Base-by-base conservation (phyloP, 2,113 vertebrate genomes). In the Dromaius novaehollandiae region DNA sequence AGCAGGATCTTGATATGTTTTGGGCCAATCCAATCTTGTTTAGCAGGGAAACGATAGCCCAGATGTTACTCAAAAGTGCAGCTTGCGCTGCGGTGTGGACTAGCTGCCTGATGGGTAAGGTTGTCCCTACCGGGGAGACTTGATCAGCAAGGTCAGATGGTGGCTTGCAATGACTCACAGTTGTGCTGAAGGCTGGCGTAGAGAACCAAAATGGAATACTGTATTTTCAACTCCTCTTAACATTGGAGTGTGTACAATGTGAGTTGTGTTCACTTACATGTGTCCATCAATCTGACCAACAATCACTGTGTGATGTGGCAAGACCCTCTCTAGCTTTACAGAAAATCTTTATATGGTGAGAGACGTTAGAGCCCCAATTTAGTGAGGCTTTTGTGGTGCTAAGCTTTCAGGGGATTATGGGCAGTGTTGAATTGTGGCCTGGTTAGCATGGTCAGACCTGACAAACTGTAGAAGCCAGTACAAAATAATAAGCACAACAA, bases 91-190 rank as follows among this genome's bases (percentile, higher is more conserved):
- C 64, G 69, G 18, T 30, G 28, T 44, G 14, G 53, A 11, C 60
- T 83, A 85, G 5, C n/a, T 85, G 48, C 6, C 88, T 91, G 46
- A 48, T 73, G n/a, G 16, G 17, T 8, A 40, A 53, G n/a, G 55
- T 61, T 80, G 22, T 21, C 9, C 55, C 40, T 55, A n/a, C 13
- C 4, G 10, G 44, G n/a, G 48, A 51, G 42, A n/a, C 17, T 12
- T 9, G 76, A 22, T 30, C 75, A 73, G 48, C 44, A 5, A 0
- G 11, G 30, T 18, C 32, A 79, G 60, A n/a, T 0, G 1, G 40
- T 6, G 77, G 40, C 3, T 30, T 81, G 40, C 46, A 53, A 2
- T 4, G 51, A 63, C 30, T 38, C 19, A 42, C 11, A 38, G 30
- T 7, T 81, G 36, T 69, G 25, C 34, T 58, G 60, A 30, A 70